These are phyloP conservation scores for Myxocyprinus asiaticus DNA, from an alignment of 2,113 vertebrate species.

Conservation along the genomic window DNA sequence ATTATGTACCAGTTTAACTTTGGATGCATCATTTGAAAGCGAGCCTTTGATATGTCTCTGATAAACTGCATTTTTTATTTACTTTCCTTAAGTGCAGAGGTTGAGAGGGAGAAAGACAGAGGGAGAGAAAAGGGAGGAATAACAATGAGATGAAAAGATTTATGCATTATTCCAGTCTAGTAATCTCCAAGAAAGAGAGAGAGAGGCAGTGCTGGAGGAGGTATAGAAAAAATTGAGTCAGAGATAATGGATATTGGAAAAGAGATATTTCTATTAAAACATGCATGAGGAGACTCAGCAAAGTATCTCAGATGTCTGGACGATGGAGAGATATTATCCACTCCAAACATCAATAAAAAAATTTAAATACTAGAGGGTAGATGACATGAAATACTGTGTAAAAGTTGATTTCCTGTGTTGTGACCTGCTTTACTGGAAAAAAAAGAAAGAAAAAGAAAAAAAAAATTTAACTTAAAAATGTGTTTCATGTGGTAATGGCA, in stretches of 20 bases:
- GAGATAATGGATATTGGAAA: neutral
- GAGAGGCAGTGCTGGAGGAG: slow-evolving; percentile 20
- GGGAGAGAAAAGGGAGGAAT: neutral
- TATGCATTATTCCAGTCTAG: slow-evolving; percentile 10
- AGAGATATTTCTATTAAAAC: neutral
- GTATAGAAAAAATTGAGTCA: slow-evolving; percentile 1
- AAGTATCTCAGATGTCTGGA: too few relatives aligned
- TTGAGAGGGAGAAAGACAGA: neutral
- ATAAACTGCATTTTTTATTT: too few relatives aligned
- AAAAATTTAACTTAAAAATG: too few relatives aligned
- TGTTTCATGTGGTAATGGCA: too few relatives aligned
- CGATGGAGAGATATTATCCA: too few relatives aligned
- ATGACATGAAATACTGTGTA: too few relatives aligned
- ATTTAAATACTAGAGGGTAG: too few relatives aligned
- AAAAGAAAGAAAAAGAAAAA: too few relatives aligned
- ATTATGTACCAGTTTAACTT: neutral
- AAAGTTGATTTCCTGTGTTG: too few relatives aligned
- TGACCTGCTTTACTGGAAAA: too few relatives aligned
- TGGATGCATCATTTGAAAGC: neutral
- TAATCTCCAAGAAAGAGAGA: neutral
- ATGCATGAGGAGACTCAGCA: neutral
- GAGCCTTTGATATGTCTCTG: neutral
- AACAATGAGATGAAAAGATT: slow-evolving; percentile 23
- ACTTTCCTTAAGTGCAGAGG: neutral
- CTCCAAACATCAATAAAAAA: too few relatives aligned